phyloP scores from a whole-genome alignment of 2,888 invertebrate species.

The Cantharis rustica region DNA sequence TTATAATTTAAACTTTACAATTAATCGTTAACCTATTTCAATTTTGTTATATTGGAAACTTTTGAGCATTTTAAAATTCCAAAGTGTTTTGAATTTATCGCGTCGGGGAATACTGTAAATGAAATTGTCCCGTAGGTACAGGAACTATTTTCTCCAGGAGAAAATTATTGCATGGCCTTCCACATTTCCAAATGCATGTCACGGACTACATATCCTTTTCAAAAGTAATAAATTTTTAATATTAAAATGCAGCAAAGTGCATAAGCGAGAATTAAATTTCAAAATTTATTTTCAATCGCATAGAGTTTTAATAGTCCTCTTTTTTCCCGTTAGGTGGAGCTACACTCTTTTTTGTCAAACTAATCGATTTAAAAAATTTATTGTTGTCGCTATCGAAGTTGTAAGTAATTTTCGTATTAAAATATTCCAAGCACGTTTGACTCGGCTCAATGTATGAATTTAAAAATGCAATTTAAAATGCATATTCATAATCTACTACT shows the following conservation, averaged over 20 bases:
- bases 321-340: not conserved
- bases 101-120: not conserved
- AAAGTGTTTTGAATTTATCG: not conserved
- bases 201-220: not conserved
- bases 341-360: not conserved
- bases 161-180: not conserved
- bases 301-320: not conserved
- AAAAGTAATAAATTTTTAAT: not conserved
- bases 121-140: not conserved
- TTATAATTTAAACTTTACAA: not conserved
- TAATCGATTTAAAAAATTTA: not conserved
- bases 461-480: slow-evolving; percentile 1
- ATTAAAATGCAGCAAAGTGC: not conserved
- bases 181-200: not conserved
- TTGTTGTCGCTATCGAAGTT: not conserved
- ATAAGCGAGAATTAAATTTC: not conserved
- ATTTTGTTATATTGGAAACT: not conserved
- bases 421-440: not conserved
- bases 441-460: not conserved
- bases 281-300: not conserved
- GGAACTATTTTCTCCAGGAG: not conserved
- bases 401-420: not conserved
- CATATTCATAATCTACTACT: not conserved
- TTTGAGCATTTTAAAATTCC: not conserved
- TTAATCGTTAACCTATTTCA: not conserved